Conservation (phyloP, 2,888 invertebrate genomes). For the Caenorhabditis sulstoni region DNA sequence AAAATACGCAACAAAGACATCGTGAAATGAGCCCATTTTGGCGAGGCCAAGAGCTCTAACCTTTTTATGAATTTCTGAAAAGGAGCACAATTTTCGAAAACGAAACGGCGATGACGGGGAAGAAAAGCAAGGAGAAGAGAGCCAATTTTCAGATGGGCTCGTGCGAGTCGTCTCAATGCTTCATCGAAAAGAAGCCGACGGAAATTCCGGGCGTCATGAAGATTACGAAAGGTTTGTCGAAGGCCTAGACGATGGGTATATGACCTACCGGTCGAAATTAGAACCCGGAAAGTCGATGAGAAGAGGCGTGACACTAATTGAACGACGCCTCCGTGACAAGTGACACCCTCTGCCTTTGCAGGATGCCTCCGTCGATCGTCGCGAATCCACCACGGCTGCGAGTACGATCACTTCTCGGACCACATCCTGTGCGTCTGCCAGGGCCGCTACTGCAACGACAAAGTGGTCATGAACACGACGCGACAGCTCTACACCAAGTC, state of each 20-base stretch:
- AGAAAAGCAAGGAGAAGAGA: background rate
- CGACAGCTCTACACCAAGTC: constrained; percentile 50
- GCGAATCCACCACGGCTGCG: constrained; percentile 76
- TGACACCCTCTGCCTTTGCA: constrained; percentile 20
- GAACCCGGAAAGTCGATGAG: too few relatives aligned
- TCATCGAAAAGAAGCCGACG: constrained; percentile 78
- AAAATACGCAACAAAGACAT: constrained; percentile 31
- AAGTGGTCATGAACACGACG: constrained; percentile 66
- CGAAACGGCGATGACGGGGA: too few relatives aligned
- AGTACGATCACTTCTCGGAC: constrained; percentile 77
- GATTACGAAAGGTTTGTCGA: constrained; percentile 62
- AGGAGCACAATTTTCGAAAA: background rate
- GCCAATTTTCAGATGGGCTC: constrained; percentile 76
- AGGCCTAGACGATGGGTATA: background rate
- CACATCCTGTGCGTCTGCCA: constrained; percentile 78
- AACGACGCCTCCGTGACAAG: too few relatives aligned
- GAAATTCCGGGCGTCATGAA: constrained; percentile 72
- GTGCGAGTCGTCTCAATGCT: constrained; percentile 77
- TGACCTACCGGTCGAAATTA: too few relatives aligned
- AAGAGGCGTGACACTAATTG: background rate
- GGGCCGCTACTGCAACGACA: constrained; percentile 78
- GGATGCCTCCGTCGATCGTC: constrained; percentile 77
- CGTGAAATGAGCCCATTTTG: constrained; percentile 30
- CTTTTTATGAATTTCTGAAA: constrained; percentile 17
- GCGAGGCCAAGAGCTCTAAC: constrained; percentile 3